These are phyloP conservation scores for Pollachius pollachius DNA, from an alignment of 2,113 vertebrate genomes.

Conservation along the genomic window DNA sequence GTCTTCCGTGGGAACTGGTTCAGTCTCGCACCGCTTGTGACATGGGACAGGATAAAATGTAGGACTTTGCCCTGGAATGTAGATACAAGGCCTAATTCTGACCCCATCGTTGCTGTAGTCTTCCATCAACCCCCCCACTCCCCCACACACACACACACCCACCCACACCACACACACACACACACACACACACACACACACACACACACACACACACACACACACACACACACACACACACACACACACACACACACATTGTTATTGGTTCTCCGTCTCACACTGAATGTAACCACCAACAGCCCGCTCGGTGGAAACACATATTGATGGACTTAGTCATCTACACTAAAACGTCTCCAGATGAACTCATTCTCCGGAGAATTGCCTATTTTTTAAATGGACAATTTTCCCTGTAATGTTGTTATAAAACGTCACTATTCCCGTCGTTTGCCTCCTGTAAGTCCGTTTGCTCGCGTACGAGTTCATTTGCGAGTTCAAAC, in stretches of 20 bases:
- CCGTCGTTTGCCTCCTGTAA: background rate
- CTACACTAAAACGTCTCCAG: constrained; percentile 18
- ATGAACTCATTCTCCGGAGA: constrained; percentile 43
- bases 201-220: too few relatives aligned
- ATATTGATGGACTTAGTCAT: background rate
- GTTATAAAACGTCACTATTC: background rate
- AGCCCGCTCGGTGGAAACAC: constrained; percentile 11
- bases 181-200: too few relatives aligned
- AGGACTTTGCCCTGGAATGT: constrained; percentile 74
- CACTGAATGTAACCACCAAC: constrained; percentile 40
- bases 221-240: too few relatives aligned
- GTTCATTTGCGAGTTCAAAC: too few relatives aligned
- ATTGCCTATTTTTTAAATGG: constrained; percentile 84
- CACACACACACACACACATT: too few relatives aligned
- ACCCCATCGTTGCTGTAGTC: constrained; percentile 42
- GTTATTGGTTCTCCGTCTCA: constrained; percentile 17
- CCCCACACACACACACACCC: too few relatives aligned
- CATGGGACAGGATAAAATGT: constrained; percentile 67
- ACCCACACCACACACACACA: too few relatives aligned
- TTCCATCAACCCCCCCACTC: constrained; percentile 26
- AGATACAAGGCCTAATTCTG: constrained; percentile 64
- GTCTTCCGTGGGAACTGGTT: constrained; percentile 74
- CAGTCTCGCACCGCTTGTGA: constrained; percentile 61
- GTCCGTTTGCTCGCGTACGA: background rate
- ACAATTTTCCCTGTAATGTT: too few relatives aligned